Evolutionary conservation across 2,888 invertebrate species (phyloP).

Genomic region (Belgica antarctica): DNA sequence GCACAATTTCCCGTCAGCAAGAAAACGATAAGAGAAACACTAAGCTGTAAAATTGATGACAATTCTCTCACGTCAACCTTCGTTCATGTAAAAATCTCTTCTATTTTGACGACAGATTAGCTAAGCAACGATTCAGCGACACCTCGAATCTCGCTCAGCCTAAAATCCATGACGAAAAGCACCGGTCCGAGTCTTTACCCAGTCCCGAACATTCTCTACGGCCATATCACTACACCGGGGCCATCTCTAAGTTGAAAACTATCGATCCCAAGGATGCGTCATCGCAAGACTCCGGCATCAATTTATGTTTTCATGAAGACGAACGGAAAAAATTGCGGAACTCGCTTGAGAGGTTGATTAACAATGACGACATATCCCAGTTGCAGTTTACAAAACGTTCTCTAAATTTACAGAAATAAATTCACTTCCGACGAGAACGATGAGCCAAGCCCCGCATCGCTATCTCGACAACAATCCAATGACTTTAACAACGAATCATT

Average conservation of each 20-base stretch:
- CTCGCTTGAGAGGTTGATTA: constrained; percentile 34
- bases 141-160: constrained; percentile 1
- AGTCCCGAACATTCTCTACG: constrained; percentile 45
- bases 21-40: constrained; percentile 48
- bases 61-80: constrained; percentile 45
- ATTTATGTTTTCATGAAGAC: constrained; percentile 69
- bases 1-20: constrained; percentile 36
- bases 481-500: constrained; percentile 15
- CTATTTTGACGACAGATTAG: constrained; percentile 38
- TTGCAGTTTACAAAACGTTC: neutral
- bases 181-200: constrained; percentile 46
- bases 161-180: constrained; percentile 41
- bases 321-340: constrained; percentile 49
- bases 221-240: constrained; percentile 46
- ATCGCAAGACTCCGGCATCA: constrained; percentile 76
- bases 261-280: constrained; percentile 57
- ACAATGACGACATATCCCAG: neutral
- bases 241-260: constrained; percentile 49
- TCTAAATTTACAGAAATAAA: constrained; percentile 11
- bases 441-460: neutral
- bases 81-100: neutral
- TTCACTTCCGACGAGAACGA: constrained; percentile 31
- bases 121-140: constrained; percentile 46
- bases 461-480: constrained; percentile 16
- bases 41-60: constrained; percentile 53